Evolutionary conservation across 2,888 invertebrate genomes (phyloP).

Genomic region (Altica lythri): DNA sequence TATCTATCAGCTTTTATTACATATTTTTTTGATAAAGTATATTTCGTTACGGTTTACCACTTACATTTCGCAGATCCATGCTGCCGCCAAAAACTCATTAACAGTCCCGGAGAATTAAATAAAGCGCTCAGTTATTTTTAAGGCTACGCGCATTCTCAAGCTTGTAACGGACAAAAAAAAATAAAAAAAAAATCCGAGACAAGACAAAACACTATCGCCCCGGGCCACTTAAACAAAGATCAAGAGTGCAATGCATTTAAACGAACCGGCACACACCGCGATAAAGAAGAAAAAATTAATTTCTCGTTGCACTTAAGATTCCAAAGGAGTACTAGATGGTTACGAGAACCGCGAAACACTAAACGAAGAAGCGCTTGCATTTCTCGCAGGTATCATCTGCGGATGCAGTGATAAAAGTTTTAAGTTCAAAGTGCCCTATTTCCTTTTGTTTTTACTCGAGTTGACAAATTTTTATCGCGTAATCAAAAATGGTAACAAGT

Average conservation of each 20-base stretch:
- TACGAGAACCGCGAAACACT: constrained; percentile 28
- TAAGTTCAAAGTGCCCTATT: constrained; percentile 20
- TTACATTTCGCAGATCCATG: constrained; percentile 5
- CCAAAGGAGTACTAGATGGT: constrained; percentile 27
- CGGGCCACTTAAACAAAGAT: constrained; percentile 8
- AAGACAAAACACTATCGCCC: constrained; percentile 22
- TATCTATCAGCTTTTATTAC: too few species aligned
- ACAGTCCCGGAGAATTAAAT: constrained; percentile 1
- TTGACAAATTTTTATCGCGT: constrained; percentile 4
- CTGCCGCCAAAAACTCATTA: constrained; percentile 2
- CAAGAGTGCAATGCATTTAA: constrained; percentile 5
- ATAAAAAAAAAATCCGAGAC: constrained; percentile 5
- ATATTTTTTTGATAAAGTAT: too few species aligned
- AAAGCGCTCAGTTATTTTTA: background rate
- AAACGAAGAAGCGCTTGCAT: constrained; percentile 22
- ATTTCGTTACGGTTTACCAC: background rate
- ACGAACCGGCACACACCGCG: constrained; percentile 4
- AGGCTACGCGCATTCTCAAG: background rate
- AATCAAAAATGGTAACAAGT: too few species aligned
- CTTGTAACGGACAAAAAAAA: background rate
- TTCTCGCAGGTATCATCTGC: constrained; percentile 29
- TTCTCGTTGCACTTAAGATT: constrained; percentile 33
- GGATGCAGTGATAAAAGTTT: constrained; percentile 14
- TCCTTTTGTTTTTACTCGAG: constrained; percentile 16
- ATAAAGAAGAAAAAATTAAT: constrained; percentile 18